Base-by-base conservation (phyloP, 2,797 vertebrate genomes). In the Girardinus metallicus region DNA sequence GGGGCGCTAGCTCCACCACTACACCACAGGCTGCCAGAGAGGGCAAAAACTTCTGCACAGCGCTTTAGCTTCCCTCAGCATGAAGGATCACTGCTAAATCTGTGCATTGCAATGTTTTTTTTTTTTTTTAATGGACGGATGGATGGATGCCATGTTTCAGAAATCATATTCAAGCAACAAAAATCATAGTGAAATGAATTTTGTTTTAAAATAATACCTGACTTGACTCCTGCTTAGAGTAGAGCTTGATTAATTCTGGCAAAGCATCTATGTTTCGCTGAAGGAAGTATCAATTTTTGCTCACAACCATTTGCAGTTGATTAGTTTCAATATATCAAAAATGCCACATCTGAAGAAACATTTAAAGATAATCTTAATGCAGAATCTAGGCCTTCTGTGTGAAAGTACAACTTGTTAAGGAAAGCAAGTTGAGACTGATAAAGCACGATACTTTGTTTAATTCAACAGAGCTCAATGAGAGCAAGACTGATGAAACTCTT, bases 201-300 rank as follows among this genome's bases (percentile, higher is more conserved):
- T 47, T 4, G n/a, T 49, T 31, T 51, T 9, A n/a, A 62, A 60
- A 60, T 43, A 46, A 44, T 62, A 62, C 23, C 16, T 21, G n/a
- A 43, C 26, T 5, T 62, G 18, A 75, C 4, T 75, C 46, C n/a
- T 75, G 10, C 55, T 34, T n/a, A 60, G 55, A 60, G 21, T 44
- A 75, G 36, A 26, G 43, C 43, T 36, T 62, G 60, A 76, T 66
- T 66, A 31, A 47, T 76, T 47, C 75, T 76, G 75, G 31, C 10
- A 76, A 46, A 31, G 10, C 44, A 34, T 44, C 75, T 39, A 16
- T 76, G 60, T 68, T 68, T 68, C 21, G 5, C 23, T 13, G 62
- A 23, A 39, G 44, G 44, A 76, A 49, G 60, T 51, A 23, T 76
- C 75, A 39, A 16, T 31, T 39, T n/a, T 5, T 39, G 12, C 60